phyloP scores from a whole-genome alignment of 2,113 vertebrate genomes.

The Pitta sordida region DNA sequence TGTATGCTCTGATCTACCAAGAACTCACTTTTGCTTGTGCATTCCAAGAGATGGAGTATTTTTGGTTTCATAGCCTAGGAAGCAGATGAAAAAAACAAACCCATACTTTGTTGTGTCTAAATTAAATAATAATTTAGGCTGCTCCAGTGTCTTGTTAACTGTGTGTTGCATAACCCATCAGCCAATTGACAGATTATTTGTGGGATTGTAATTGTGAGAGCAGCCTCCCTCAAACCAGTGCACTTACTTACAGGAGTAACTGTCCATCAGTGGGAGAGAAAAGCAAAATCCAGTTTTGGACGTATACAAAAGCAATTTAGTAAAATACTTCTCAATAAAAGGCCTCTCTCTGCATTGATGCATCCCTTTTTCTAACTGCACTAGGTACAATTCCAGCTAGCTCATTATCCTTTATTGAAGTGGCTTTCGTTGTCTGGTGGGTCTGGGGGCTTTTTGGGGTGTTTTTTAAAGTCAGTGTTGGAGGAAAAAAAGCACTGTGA shows the following conservation, averaged over 20 bases:
- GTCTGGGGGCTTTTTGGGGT: neutral
- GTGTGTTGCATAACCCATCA: neutral
- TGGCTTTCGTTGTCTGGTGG: neutral
- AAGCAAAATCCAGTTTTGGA: neutral
- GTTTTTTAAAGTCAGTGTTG: neutral
- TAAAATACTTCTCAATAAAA: neutral
- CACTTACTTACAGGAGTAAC: neutral
- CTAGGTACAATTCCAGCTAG: neutral
- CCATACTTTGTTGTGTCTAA: neutral
- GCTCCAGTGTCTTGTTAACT: neutral
- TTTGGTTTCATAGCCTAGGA: neutral
- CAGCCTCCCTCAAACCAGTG: neutral
- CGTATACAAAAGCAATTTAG: neutral
- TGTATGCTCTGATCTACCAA: neutral
- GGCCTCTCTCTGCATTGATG: neutral
- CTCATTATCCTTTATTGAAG: neutral
- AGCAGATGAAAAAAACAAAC: neutral
- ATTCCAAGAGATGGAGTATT: neutral
- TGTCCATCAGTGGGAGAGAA: neutral
- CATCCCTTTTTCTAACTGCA: neutral
- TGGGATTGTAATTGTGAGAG: neutral
- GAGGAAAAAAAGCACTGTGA: neutral
- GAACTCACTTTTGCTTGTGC: neutral
- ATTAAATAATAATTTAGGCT: neutral
- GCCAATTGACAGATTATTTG: neutral